Evolutionary conservation across 2,888 invertebrate species (phyloP).

Genomic region (Acrobasis repandana): DNA sequence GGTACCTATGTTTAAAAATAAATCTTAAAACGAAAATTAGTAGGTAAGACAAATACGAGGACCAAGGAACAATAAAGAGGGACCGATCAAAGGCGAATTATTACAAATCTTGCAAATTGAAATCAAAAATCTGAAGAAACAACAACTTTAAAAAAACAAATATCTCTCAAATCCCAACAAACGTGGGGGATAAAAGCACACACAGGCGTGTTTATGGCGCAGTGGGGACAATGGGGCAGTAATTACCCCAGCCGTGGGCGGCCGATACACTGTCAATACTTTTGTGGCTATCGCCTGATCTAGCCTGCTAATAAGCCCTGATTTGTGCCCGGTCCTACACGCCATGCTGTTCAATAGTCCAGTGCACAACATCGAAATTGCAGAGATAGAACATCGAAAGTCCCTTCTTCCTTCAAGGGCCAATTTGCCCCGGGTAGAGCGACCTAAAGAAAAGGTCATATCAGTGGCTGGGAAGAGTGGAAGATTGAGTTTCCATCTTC

Average conservation of each 20-base stretch:
- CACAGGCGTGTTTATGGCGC: constrained; percentile 21
- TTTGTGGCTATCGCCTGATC: constrained; percentile 55
- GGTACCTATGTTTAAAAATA: too few relatives aligned
- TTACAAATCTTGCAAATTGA: not conserved
- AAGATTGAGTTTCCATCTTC: too few relatives aligned
- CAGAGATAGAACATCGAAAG: not conserved
- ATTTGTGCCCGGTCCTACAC: constrained; percentile 41
- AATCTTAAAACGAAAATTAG: too few relatives aligned
- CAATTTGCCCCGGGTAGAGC: too few relatives aligned
- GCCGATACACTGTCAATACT: constrained; percentile 35
- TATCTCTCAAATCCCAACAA: constrained; percentile 7
- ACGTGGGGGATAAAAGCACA: constrained; percentile 15
- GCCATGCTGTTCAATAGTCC: constrained; percentile 5
- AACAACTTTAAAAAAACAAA: not conserved
- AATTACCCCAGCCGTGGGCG: constrained; percentile 34
- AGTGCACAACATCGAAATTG: not conserved
- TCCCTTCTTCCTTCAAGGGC: too few relatives aligned
- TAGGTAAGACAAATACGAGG: too few relatives aligned
- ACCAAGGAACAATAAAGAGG: too few relatives aligned
- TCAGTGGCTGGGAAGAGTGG: too few relatives aligned
- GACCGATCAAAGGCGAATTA: too few relatives aligned
- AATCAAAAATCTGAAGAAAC: too few relatives aligned
- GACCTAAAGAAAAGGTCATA: too few relatives aligned
- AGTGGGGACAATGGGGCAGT: constrained; percentile 24
- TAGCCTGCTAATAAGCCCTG: constrained; percentile 53